Conservation (phyloP, 1,140 invertebrate species). For the Spodoptera frugiperda region DNA sequence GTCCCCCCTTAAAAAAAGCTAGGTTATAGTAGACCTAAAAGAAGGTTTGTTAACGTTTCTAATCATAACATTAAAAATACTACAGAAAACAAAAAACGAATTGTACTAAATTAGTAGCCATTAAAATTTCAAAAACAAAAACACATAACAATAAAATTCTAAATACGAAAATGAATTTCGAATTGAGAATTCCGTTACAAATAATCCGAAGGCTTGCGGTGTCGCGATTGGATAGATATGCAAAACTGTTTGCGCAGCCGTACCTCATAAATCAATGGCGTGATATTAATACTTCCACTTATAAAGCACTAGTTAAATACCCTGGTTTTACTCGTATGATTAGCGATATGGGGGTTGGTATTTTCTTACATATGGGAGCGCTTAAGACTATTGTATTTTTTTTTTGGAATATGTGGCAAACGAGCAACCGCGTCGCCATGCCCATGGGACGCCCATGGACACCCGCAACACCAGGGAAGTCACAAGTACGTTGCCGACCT, state of each 20-base stretch:
- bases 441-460: too few relatives aligned
- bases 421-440: too few relatives aligned
- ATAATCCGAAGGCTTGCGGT: conserved; percentile 14
- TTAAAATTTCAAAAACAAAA: background rate
- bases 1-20: too few relatives aligned
- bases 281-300: conserved; percentile 40
- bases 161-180: conserved; percentile 12
- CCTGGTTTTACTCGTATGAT: too few relatives aligned
- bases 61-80: too few relatives aligned
- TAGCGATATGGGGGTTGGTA: background rate
- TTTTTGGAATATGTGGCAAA: too few relatives aligned
- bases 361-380: background rate
- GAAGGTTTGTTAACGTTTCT: too few relatives aligned
- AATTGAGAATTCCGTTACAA: conserved; percentile 32
- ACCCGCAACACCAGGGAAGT: too few relatives aligned
- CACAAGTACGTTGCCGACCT: too few relatives aligned
- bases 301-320: conserved; percentile 8
- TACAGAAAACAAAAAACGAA: background rate
- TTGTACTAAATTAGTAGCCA: too few relatives aligned
- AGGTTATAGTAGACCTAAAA: too few relatives aligned
- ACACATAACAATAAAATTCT: background rate
- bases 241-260: conserved; percentile 43
- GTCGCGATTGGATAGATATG: conserved; percentile 38
- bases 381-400: too few relatives aligned
- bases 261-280: conserved; percentile 8